Conservation (phyloP, 2,113 vertebrate species). For the Tragelaphus imberbis region DNA sequence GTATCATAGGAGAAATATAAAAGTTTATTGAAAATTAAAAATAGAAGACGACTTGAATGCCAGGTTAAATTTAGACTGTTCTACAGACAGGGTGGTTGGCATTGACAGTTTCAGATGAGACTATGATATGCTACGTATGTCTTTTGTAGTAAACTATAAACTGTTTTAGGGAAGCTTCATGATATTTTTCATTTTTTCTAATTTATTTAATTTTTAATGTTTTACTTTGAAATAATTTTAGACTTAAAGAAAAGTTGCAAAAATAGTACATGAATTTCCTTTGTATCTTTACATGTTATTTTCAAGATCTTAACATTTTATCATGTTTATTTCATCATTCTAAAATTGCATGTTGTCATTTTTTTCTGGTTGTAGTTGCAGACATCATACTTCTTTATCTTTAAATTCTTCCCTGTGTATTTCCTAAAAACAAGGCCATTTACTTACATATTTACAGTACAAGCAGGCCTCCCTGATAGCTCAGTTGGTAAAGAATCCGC, state of each 20-base stretch:
- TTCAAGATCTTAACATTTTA: neutral
- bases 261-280: neutral
- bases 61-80: neutral
- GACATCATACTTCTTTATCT: neutral
- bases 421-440: constrained; percentile 9
- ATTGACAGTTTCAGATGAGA: neutral
- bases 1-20: neutral
- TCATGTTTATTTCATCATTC: neutral
- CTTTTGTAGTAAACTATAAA: neutral
- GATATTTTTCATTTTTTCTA: neutral
- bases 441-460: neutral
- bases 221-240: neutral
- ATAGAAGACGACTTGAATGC: neutral
- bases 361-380: neutral
- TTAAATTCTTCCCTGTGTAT: neutral
- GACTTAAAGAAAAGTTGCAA: neutral
- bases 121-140: neutral
- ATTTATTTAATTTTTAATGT: neutral
- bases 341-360: neutral
- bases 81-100: neutral
- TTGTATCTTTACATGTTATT: neutral
- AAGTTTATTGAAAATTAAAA: neutral
- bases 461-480: neutral
- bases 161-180: neutral
- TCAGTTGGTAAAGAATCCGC: neutral